Evolutionary conservation across 2,797 vertebrate species (phyloP), one percentile per base, ranked within the genome.

Genomic region (Danionella dracula): DNA sequence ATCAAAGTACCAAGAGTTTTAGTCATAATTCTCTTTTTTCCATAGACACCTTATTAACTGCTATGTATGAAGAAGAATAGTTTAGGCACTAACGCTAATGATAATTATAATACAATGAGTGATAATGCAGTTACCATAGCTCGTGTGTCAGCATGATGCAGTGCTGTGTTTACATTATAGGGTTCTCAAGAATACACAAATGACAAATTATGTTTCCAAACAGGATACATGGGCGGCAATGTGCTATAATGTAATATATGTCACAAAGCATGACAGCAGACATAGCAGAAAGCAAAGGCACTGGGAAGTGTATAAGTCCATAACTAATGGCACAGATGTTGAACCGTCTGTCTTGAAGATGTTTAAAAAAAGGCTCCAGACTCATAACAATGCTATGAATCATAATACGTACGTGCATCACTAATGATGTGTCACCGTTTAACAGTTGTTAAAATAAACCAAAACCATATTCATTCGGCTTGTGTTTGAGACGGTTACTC

Each of bases 371-470:
- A 41, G 15, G 8, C 34, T 48, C 31, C 41, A 56, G 17, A 32
- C 56, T 66, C 70, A 70, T 70, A 20, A 44, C 29, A 44, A 40
- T 50, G 59, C 42, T 44, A 71, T 67, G 71, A 76, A 49, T 56
- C 64, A 50, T 68, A 66, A 71, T 63, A 58, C 10, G 61, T 37
- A 66, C 40, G 46, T 27, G 53, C 64, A 49, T 72, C 66, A 56
- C 55, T 41, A 68, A 65, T 41, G 59, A 71, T 71, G 60, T 31
- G 68, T 76, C 74, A 65, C 67, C 34, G 4, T 73, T 60, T 59
- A 9, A 68, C 64, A 53, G 60, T 57, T 50, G 64, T 56, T 73
- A 61, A 71, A 76, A 76, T 71, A 76, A 76, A 76, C 71, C 31
- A 65, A 66, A 45, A 46, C 53, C 71, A 73, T 67, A 73, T 73